Evolutionary conservation across 2,113 vertebrate genomes (phyloP).

Genomic region (Ivindomyrus marchei): DNA sequence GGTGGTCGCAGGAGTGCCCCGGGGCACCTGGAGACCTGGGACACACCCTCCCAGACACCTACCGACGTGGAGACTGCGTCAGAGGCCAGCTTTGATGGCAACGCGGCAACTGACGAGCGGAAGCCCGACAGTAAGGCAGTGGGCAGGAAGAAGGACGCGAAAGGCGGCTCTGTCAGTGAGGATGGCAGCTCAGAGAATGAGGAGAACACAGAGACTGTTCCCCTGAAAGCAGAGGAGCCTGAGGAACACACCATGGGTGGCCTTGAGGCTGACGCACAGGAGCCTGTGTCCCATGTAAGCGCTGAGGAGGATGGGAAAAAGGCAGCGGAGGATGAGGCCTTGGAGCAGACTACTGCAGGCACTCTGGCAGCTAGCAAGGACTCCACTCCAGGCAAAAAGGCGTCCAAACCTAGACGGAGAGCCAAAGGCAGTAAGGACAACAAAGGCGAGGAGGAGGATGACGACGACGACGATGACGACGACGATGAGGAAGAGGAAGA

Average conservation of each 20-base stretch:
- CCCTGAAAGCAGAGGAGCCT: constrained; percentile 13
- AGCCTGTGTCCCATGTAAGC: background rate
- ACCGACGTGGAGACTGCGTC: constrained; percentile 86
- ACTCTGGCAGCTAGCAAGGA: constrained; percentile 45
- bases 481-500: constrained; percentile 33
- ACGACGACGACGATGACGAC: constrained; percentile 28
- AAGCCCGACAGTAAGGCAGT: constrained; percentile 55
- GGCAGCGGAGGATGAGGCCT: constrained; percentile 41
- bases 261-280: background rate
- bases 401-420: constrained; percentile 32
- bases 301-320: constrained; percentile 14
- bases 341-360: constrained; percentile 46
- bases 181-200: constrained; percentile 59
- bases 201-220: constrained; percentile 53
- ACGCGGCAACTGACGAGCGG: constrained; percentile 29
- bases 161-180: constrained; percentile 37
- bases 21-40: constrained; percentile 69
- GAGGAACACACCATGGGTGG: background rate
- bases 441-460: constrained; percentile 30
- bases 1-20: constrained; percentile 58
- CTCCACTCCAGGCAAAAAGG: constrained; percentile 30
- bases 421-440: constrained; percentile 34
- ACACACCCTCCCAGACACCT: constrained; percentile 73
- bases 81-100: constrained; percentile 85
- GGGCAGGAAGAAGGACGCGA: constrained; percentile 39